A percentile compares a stretch with the other conserved stretches of the same genome.
These are phyloP conservation scores for Carcharodon carcharias DNA, from an alignment of 2,797 vertebrate genomes.

Conservation along the genomic window DNA sequence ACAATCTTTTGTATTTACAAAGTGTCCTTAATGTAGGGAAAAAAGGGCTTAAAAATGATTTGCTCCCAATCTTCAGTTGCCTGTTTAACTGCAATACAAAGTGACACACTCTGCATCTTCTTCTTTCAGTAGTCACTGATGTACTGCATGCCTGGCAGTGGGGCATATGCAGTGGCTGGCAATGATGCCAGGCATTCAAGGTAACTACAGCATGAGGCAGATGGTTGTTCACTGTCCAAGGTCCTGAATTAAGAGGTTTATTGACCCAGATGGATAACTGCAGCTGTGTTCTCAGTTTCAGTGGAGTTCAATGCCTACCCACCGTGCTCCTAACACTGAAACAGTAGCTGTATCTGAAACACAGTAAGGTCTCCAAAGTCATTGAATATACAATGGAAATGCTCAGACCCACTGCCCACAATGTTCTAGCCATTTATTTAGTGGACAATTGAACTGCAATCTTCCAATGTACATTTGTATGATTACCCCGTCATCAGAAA, in stretches of 20 bases:
- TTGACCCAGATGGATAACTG: background rate
- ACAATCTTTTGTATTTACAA: background rate
- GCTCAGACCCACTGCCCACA: background rate
- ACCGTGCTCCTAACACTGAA: background rate
- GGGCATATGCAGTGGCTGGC: background rate
- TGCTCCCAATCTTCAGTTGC: background rate
- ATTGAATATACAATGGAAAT: background rate
- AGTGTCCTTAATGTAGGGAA: background rate
- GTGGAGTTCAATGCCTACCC: background rate
- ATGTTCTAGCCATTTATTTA: background rate
- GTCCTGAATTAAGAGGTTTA: background rate
- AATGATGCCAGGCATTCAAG: background rate
- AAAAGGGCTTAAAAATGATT: background rate
- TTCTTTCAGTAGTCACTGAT: background rate
- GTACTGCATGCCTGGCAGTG: background rate
- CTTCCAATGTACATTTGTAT: background rate
- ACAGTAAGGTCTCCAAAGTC: background rate
- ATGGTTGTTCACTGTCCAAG: background rate
- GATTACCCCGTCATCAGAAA: background rate
- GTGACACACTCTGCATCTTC: background rate
- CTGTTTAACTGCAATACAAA: background rate
- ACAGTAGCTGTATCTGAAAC: background rate
- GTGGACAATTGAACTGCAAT: background rate
- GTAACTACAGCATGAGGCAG: background rate
- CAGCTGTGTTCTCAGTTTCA: background rate